Conservation (phyloP, 2,797 vertebrate genomes). For the Eulemur rubriventer region DNA sequence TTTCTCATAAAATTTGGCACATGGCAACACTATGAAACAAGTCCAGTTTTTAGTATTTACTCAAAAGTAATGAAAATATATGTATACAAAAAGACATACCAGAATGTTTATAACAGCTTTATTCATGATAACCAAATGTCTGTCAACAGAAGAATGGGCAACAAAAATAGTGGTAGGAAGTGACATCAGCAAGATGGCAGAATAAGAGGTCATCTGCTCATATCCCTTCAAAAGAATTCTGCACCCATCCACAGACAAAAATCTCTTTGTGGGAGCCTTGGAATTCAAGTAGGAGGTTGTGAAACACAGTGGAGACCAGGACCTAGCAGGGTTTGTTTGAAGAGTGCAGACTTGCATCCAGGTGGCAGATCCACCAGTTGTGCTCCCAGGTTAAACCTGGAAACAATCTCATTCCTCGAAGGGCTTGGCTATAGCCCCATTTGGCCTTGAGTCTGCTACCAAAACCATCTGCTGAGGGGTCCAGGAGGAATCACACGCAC, state of each 20-base stretch:
- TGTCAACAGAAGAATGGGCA: not conserved
- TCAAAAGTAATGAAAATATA: not conserved
- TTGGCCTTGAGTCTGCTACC: not conserved
- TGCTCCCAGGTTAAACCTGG: not conserved
- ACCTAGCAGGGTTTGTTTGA: not conserved
- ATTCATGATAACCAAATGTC: not conserved
- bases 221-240: not conserved
- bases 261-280: not conserved
- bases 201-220: not conserved
- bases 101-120: not conserved
- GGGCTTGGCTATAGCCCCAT: not conserved
- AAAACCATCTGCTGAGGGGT: not conserved
- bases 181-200: not conserved
- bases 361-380: not conserved
- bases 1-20: not conserved
- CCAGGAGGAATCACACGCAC: not conserved
- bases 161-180: not conserved
- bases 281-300: not conserved
- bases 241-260: not conserved
- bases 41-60: not conserved
- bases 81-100: not conserved
- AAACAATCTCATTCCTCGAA: not conserved
- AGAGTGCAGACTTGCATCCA: not conserved
- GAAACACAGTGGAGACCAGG: not conserved
- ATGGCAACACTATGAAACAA: not conserved